Evolutionary conservation across 2,888 invertebrate genomes (phyloP), one percentile per base, ranked within the genome.

Genomic region (Dicroscelio sp.): DNA sequence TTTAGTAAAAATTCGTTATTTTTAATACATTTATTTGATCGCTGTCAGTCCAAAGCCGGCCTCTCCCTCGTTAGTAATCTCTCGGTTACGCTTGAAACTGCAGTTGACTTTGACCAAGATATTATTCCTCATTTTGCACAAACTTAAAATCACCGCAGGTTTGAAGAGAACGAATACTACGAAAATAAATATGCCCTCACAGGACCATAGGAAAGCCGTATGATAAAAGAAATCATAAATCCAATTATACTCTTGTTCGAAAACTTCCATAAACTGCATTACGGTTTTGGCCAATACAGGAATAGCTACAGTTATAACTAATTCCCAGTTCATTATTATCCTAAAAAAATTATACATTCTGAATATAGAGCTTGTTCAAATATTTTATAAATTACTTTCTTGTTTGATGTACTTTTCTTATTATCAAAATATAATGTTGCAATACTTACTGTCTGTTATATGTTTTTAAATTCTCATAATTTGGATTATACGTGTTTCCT

Each of bases 391-490:
- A 12, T 52, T 6, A n/a, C n/a, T 52, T 52, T 20, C 12, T 38
- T 38, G 12, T 8, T 38, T 38, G 38, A 38, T 38, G 38, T 38
- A 38, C n/a, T n/a, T n/a, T n/a, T n/a, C n/a, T n/a, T n/a, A n/a
- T n/a, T n/a, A n/a, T n/a, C n/a, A n/a, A n/a, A n/a, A n/a, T n/a
- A n/a, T n/a, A n/a, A n/a, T n/a, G n/a, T n/a, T 38, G 23, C 6
- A 60, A 12, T 35, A 86, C 86, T 86, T 48, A 86, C 86, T 86
- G 86, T 6, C 14, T 60, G 25, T 86, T 60, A 48, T 86, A 86
- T 27, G 86, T 78, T 78, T 78, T 78, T n/a, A 86, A 60, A 31
- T 23, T 71, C 8, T 20, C 48, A 17, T 78, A 78, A 48, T 31
- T 78, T n/a, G 86, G 86, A 69, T 86, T 86, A n/a, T 65, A 86